Evolutionary conservation across 2,888 invertebrate species (phyloP).

Genomic region (Drosophila setosimentum): DNA sequence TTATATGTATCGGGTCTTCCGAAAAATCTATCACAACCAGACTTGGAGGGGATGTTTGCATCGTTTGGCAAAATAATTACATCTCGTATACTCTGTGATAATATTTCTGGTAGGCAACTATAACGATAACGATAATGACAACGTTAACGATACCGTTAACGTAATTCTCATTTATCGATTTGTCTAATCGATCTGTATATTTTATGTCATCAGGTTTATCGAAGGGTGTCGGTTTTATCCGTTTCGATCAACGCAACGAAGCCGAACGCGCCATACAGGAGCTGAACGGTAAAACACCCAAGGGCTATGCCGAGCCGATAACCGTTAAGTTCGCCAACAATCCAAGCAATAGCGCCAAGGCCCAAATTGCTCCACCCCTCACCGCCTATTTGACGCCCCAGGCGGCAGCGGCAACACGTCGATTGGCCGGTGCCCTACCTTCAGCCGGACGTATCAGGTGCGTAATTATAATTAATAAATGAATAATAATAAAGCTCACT

Average conservation of each 20-base stretch:
- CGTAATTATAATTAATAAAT: constrained; percentile 57
- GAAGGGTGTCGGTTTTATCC: constrained; percentile 97
- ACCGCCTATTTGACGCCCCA: constrained; percentile 94
- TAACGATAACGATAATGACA: not conserved
- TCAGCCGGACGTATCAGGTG: constrained; percentile 92
- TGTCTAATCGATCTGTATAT: constrained; percentile 1
- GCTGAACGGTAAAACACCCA: constrained; percentile 95
- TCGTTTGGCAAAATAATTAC: constrained; percentile 98
- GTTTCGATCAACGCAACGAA: constrained; percentile 96
- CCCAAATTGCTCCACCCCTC: constrained; percentile 89
- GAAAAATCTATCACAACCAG: constrained; percentile 98
- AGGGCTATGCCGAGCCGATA: constrained; percentile 94
- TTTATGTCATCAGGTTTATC: constrained; percentile 91
- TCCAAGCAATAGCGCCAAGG: constrained; percentile 94
- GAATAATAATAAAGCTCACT: not conserved
- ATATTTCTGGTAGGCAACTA: constrained; percentile 86
- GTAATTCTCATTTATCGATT: not conserved
- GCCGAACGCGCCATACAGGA: constrained; percentile 96
- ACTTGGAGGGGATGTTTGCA: constrained; percentile 97
- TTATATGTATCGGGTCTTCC: constrained; percentile 98
- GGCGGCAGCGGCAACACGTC: constrained; percentile 89
- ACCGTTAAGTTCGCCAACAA: constrained; percentile 98
- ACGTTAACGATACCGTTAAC: not conserved
- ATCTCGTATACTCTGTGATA: constrained; percentile 98
- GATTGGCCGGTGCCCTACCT: constrained; percentile 92